Evolutionary conservation across 2,888 invertebrate genomes (phyloP), one percentile per base, ranked within the genome.

Genomic region (Acrobasis consociella): DNA sequence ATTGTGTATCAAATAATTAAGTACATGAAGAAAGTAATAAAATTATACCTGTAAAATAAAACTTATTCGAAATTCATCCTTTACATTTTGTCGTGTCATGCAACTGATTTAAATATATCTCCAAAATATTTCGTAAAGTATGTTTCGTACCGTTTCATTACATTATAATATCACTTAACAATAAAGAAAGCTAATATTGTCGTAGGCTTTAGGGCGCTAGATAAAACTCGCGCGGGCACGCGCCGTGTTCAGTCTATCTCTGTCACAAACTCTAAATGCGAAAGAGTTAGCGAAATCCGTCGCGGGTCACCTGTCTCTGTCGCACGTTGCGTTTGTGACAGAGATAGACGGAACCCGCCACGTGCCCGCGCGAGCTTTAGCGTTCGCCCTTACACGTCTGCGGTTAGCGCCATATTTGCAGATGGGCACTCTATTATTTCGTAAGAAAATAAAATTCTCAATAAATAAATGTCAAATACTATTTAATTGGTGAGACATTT

Each of bases 401-500:
- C 77, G 76, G 77, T 73, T 73, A 74, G 75, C 75, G 85, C 92
- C 92, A 92, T 91, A 92, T 92, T 92, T 92, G 92, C 92, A 92
- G 92, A 92, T 91, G 91, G 85, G 81, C 91, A 91, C 81, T 77
- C 82, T 81, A 81, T 85, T 85, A 86, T 78, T 86, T 79, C 85
- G 87, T 92, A 91, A 85, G 90, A 91, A 91, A 91, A 92, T 91
- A 91, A 91, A 91, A 90, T 90, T 91, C 82, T 91, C 90, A 92
- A 91, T 91, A 92, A 91, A 91, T 91, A 87, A 92, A 89, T 89
- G 90, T 89, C 89, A 87, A 90, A 90, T 89, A 87, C 89, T 90
- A 91, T 90, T 84, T 77, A 85, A 83, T 78, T 74, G 91, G 90
- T 87, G 91, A 84, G 87, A 87, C 86, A 86, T 84, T 83, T 81